Percentiles rank a stretch among this genome's conserved stretches.
These are phyloP conservation scores for Turritopsis rubra DNA, from an alignment of 30 jellyfish, hydroid and myxozoan genomes.

Conservation along the genomic window DNA sequence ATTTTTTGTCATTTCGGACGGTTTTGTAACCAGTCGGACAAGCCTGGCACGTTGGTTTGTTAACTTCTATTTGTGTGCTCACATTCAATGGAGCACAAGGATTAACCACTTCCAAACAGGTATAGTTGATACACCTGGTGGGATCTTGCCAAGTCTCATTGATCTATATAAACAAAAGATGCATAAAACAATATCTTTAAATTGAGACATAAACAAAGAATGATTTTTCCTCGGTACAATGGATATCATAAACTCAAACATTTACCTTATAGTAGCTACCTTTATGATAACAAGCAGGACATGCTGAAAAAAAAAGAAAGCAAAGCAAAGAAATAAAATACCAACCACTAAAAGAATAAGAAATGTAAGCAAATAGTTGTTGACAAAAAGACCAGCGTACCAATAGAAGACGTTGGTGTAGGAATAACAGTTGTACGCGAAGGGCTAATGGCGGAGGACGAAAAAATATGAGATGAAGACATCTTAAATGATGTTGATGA, in stretches of 20 bases:
- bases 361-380: not conserved
- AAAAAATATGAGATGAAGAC: slow-evolving; percentile 15
- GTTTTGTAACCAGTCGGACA: slow-evolving; percentile 79
- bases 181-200: not conserved
- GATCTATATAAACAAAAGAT: slow-evolving; percentile 23
- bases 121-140: slow-evolving; percentile 56
- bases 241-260: not conserved
- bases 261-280: slow-evolving; percentile 69
- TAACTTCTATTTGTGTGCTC: slow-evolving; percentile 62
- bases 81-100: slow-evolving; percentile 79
- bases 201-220: too few species aligned
- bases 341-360: not conserved
- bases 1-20: slow-evolving; percentile 34
- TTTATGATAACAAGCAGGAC: slow-evolving; percentile 84
- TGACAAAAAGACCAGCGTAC: slow-evolving; percentile 23
- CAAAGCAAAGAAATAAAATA: not conserved
- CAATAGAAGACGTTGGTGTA: slow-evolving; percentile 43
- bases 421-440: slow-evolving; percentile 18
- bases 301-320: slow-evolving; percentile 34
- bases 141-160: slow-evolving; percentile 83
- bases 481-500: slow-evolving; percentile 32
- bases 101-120: slow-evolving; percentile 63
- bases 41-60: slow-evolving; percentile 51
- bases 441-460: slow-evolving; percentile 31
- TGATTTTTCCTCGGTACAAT: too few species aligned